Base-by-base conservation (phyloP, 2,113 vertebrate species). In the Odocoileus virginianus region DNA sequence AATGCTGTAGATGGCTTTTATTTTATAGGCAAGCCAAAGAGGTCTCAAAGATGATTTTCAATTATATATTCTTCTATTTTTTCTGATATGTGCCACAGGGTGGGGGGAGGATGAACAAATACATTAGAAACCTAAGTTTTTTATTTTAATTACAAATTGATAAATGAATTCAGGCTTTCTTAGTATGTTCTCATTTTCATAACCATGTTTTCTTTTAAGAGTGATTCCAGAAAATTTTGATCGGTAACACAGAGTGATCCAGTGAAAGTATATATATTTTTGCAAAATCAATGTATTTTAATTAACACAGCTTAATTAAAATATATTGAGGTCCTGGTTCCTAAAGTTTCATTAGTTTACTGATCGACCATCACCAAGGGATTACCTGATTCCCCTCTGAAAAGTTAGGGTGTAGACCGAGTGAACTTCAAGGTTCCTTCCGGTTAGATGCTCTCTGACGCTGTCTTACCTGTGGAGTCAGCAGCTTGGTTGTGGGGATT, bases 1-100 rank as follows among this genome's bases (percentile, higher is more conserved):
- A 43, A 91, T 2, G 19, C 45, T 92, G 3, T 94, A 97, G 27
- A 40, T 88, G 14, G 74, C 8, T 89, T 96, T 58, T 96, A 54
- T 96, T 97, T 84, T 97, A 27, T 67, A 5, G 27, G 71, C 61
- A 98, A 89, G 15, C 2, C 9, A 96, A 76, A 96, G 33, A 95
- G 60, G 19, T 89, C 58, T 57, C 78, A 60, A 93, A 87, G n/a
- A 84, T 87, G 25, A 83, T 78, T 97, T 97, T 1, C 7, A 93
- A 52, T 40, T 14, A 79, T 47, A 96, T 82, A 47, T 1, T 85
- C 96, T 92, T 83, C 13, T 93, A 4, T 87, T 86, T 93, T 81
- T 55, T 28, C 47, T 61, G n/a, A 21, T 64, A 28, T 40, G 19
- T 86, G 8, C 25, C n/a, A 87, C 17, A 43, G 8, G 8, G 6